phyloP scores from a whole-genome alignment of 2,113 vertebrate species.

The Pipra filicauda region DNA sequence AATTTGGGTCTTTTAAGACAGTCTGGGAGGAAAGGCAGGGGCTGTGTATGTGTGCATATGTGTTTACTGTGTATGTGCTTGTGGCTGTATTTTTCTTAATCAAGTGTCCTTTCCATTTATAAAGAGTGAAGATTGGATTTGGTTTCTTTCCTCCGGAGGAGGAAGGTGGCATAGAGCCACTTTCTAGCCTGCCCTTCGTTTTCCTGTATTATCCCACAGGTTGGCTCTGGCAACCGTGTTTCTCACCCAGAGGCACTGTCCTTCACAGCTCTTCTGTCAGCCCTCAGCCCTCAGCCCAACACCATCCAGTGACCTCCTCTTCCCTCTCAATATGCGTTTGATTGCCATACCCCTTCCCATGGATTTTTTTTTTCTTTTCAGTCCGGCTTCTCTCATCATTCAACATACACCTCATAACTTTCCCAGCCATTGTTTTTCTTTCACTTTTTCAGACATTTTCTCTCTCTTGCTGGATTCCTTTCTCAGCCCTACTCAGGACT shows the following conservation, averaged over 20 bases:
- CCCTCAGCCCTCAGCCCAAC: neutral
- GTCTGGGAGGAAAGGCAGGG: neutral
- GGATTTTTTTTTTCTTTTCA: neutral
- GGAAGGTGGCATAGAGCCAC: neutral
- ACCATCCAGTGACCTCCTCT: neutral
- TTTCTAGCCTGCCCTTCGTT: neutral
- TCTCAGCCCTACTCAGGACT: neutral
- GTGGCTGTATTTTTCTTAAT: neutral
- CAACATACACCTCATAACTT: slow-evolving; percentile 7
- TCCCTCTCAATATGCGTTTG: neutral
- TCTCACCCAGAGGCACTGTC: neutral
- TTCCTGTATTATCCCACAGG: neutral
- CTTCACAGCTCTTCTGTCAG: neutral
- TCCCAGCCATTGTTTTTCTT: slow-evolving; percentile 14
- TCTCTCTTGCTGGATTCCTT: neutral
- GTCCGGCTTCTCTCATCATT: neutral
- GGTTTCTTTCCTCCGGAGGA: neutral
- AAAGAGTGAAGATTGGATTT: neutral
- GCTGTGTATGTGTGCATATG: accelerated
- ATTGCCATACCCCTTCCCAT: neutral
- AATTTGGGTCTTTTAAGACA: neutral
- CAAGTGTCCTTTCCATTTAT: neutral
- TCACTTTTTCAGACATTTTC: neutral
- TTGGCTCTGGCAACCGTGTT: neutral
- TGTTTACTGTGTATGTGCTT: neutral